Conservation (phyloP, 2,113 vertebrate genomes). For the Festucalex cinctus region DNA sequence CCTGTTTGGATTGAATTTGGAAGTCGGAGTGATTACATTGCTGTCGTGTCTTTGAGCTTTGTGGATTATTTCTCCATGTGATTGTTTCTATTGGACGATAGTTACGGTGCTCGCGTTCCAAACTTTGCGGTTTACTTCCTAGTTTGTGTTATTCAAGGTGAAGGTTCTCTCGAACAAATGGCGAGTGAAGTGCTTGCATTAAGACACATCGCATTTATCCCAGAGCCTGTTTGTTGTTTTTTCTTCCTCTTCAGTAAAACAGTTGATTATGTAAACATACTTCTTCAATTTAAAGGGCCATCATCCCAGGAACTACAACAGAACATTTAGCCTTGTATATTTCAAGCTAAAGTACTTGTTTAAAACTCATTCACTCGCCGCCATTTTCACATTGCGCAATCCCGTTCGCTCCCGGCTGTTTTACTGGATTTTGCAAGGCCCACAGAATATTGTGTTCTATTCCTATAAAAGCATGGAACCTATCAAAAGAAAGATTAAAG, state of each 20-base stretch:
- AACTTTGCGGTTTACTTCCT: neutral
- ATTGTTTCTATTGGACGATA: too few species aligned
- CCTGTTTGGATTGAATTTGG: neutral
- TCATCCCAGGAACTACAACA: neutral
- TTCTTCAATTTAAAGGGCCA: neutral
- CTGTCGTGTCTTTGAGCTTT: neutral
- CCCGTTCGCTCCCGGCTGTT: too few species aligned
- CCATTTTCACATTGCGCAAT: too few species aligned
- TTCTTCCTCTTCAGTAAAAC: neutral
- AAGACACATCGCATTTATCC: neutral
- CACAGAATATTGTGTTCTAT: too few species aligned
- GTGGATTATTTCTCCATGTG: too few species aligned
- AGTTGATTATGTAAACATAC: neutral
- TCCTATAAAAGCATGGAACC: too few species aligned
- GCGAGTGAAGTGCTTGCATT: too few species aligned
- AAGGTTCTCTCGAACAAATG: neutral
- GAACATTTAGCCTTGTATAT: neutral
- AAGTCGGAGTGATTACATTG: neutral
- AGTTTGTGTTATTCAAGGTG: neutral
- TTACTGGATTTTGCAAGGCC: too few species aligned
- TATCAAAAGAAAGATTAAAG: too few species aligned
- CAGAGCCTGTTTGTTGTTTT: neutral
- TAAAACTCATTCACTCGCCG: too few species aligned
- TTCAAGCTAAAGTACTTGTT: neutral
- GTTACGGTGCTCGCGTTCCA: neutral